Evolutionary conservation across 1,140 invertebrate species (phyloP), one percentile per base, ranked within the genome.

Genomic region (Himalopsyche phryganea): DNA sequence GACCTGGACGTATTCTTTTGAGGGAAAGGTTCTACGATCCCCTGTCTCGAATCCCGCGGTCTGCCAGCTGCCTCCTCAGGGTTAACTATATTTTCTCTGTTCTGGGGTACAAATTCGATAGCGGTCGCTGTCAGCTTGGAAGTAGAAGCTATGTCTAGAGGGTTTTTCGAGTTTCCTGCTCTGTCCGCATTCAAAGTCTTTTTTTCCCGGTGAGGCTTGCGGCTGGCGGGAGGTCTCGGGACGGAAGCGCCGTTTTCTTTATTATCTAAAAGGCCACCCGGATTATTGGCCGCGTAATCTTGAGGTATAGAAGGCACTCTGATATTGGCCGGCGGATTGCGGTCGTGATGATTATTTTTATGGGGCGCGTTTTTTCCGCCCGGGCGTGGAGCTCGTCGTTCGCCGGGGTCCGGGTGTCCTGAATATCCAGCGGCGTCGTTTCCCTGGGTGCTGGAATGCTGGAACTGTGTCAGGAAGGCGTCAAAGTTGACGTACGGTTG

Each of bases 21-120:
- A 60, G 49, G 36, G 60, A 63, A 50, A 65, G 47, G 67, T 65
- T 17, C 66, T 58, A 10, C 66, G 64, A 44, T 14, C 61, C 13
- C 68, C 65, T 4, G 70, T 67, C 58, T 71, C 66, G 61, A 72
- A 41, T 70, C 65, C 71, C 69, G 71, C 69, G 74, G 60, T 9
- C n/a, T 32, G 9, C 72, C 67, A 40, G 66, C 62, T 20, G 69
- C 19, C 49, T 65, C 35, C 40, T 60, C 41, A 33, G 15, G 15
- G 65, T 56, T 52, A 17, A 63, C 52, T n/a, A n/a, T n/a, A 65
- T 61, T 52, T 59, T 66, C 60, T 51, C 66, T 58, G 61, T 63
- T 65, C 67, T 75, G 75, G 50, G 76, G 76, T 47, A 78, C 71
- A 73, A 78, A 78, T 67, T 78, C 76, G 40, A 67, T 68, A 47